These are phyloP conservation scores for Torymus auratus DNA, from an alignment of 2,888 invertebrate genomes.

Conservation along the genomic window DNA sequence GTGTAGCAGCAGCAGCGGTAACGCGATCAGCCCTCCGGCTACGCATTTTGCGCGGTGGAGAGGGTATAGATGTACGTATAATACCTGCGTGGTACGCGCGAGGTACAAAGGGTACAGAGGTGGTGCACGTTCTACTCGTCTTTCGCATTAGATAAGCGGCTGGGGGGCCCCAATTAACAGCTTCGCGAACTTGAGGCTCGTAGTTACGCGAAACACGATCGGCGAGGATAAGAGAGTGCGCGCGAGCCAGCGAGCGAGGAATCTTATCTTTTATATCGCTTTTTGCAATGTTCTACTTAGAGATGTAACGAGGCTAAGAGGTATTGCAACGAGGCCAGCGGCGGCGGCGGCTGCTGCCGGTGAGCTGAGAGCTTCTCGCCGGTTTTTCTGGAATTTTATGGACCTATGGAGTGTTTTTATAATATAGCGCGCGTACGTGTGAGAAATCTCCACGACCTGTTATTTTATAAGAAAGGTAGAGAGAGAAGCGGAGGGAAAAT, in stretches of 20 bases:
- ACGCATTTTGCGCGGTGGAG: background rate
- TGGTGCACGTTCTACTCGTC: constrained; percentile 29
- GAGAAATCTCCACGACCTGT: constrained; percentile 2
- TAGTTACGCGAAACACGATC: constrained; percentile 35
- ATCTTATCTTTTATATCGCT: constrained; percentile 38
- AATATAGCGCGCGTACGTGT: constrained; percentile 15
- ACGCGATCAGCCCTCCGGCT: constrained; percentile 56
- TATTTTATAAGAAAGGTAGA: background rate
- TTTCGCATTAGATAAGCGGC: constrained; percentile 59
- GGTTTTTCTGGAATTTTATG: constrained; percentile 8
- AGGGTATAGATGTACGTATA: no score
- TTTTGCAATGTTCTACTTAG: constrained; percentile 15
- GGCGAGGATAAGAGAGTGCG: constrained; percentile 12
- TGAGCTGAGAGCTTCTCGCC: background rate
- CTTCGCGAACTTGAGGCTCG: constrained; percentile 45
- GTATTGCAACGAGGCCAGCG: background rate
- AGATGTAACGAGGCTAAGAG: constrained; percentile 6
- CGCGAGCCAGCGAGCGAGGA: no score
- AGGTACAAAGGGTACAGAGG: background rate
- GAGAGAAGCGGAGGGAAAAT: background rate
- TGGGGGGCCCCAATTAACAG: constrained; percentile 55
- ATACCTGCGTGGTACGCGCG: background rate
- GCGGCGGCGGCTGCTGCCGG: background rate
- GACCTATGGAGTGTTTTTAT: background rate
- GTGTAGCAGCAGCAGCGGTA: constrained; percentile 35